Evolutionary conservation across 1,140 invertebrate species (phyloP).

Genomic region (Pseudomyrmex cubaensis): DNA sequence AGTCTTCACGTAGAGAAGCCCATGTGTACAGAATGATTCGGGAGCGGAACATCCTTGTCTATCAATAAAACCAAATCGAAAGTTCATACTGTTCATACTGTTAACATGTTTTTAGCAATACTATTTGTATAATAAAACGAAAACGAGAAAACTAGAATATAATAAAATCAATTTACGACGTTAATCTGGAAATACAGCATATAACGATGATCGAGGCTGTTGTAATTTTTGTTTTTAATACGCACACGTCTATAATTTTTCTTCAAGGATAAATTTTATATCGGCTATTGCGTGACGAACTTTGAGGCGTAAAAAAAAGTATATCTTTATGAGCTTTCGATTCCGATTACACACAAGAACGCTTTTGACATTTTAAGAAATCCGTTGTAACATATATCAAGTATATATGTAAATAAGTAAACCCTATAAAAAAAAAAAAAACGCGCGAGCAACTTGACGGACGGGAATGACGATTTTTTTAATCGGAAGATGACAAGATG

Average conservation of each 20-base stretch:
- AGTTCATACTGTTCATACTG: conserved; percentile 51
- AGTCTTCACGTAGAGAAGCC: conserved; percentile 1
- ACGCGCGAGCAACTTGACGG: conserved; percentile 18
- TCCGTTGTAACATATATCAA: conserved; percentile 12
- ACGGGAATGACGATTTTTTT: conserved; percentile 1
- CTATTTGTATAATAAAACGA: conserved; percentile 21
- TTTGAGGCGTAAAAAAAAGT: background rate
- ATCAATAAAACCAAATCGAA: conserved; percentile 55
- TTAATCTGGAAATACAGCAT: conserved; percentile 13
- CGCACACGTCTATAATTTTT: background rate
- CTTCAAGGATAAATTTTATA: background rate
- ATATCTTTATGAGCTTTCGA: conserved; percentile 38
- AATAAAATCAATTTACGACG: conserved; percentile 29
- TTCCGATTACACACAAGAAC: conserved; percentile 17
- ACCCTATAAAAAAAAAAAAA: background rate
- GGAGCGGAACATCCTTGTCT: conserved; percentile 39
- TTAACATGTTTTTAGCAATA: conserved; percentile 54
- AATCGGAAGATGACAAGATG: background rate
- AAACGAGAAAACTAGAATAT: background rate
- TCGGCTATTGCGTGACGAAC: background rate
- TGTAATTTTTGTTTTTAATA: conserved; percentile 4
- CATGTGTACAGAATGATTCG: conserved; percentile 23
- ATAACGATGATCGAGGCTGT: conserved; percentile 7
- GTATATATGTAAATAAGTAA: conserved; percentile 48
- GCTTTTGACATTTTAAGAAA: conserved; percentile 46